Evolutionary conservation across 2,888 invertebrate genomes (phyloP).

Genomic region (Sphecodes monilicornis): DNA sequence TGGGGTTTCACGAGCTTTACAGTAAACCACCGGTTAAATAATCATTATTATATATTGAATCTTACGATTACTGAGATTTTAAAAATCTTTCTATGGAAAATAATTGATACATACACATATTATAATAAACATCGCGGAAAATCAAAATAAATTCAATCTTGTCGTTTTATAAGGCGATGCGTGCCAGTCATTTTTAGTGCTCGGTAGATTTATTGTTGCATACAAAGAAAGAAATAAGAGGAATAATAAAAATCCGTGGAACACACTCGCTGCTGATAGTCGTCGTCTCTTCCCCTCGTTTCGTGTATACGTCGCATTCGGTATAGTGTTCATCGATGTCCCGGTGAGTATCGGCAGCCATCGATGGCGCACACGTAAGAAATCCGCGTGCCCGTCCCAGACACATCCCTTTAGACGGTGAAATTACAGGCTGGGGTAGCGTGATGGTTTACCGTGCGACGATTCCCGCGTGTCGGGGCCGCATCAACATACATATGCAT

Average conservation of each 20-base stretch:
- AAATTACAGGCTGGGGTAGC: conserved; percentile 60
- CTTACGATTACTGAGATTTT: no score
- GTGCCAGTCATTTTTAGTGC: no score
- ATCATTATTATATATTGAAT: no score
- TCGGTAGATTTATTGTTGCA: no score
- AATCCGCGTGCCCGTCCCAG: conserved; percentile 52
- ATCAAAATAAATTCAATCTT: no score
- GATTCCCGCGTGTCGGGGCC: conserved; percentile 29
- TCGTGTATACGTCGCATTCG: conserved; percentile 46
- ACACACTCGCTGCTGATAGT: not conserved
- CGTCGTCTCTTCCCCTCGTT: not conserved
- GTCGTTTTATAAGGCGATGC: no score
- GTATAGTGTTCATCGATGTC: conserved; percentile 51
- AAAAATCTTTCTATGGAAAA: no score
- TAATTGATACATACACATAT: no score
- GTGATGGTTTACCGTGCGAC: conserved; percentile 56
- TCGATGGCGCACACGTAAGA: conserved; percentile 56
- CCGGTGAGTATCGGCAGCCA: conserved; percentile 56
- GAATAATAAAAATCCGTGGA: conserved; percentile 13
- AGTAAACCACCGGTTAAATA: no score
- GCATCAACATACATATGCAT: conserved; percentile 38
- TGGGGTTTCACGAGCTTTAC: no score
- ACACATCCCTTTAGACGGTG: conserved; percentile 62
- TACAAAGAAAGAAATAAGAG: not conserved
- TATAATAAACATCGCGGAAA: no score